These are phyloP conservation scores for Catotricha subobsoleta DNA, from an alignment of 2,888 invertebrate genomes.

Conservation along the genomic window DNA sequence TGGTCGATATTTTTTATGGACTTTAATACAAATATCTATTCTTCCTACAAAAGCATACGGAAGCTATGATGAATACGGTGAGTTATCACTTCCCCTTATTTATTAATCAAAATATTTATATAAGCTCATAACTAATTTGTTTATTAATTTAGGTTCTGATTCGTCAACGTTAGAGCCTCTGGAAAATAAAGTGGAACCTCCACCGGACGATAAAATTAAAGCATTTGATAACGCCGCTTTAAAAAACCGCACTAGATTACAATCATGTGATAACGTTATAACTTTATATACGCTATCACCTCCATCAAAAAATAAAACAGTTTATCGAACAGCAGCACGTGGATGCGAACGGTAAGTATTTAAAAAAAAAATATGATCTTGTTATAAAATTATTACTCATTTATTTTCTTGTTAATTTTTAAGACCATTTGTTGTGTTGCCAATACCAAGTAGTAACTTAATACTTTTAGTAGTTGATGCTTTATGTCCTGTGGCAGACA, in stretches of 20 bases:
- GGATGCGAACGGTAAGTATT: constrained; percentile 24
- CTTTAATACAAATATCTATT: constrained; percentile 31
- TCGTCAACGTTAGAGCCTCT: neutral
- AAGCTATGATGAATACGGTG: neutral
- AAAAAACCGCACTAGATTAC: constrained; percentile 60
- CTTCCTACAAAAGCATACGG: constrained; percentile 31
- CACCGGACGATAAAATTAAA: constrained; percentile 32
- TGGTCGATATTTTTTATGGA: constrained; percentile 36
- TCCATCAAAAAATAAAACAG: constrained; percentile 32
- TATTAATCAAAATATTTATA: neutral
- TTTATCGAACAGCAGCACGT: constrained; percentile 30
- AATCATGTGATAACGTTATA: constrained; percentile 67
- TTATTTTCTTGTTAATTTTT: constrained; percentile 9
- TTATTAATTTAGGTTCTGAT: constrained; percentile 17
- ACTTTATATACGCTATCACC: constrained; percentile 33
- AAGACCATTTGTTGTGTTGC: constrained; percentile 52
- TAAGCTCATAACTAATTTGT: neutral
- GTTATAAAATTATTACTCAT: constrained; percentile 1
- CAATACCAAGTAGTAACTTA: constrained; percentile 61
- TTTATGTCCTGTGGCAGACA: constrained; percentile 34
- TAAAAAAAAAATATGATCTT: neutral
- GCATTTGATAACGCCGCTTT: constrained; percentile 44
- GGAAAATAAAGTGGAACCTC: neutral
- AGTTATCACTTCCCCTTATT: neutral
- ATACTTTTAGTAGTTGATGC: constrained; percentile 57